phyloP scores from a whole-genome alignment of 2,888 invertebrate genomes.

The Leptinotarsa tumamoca region DNA sequence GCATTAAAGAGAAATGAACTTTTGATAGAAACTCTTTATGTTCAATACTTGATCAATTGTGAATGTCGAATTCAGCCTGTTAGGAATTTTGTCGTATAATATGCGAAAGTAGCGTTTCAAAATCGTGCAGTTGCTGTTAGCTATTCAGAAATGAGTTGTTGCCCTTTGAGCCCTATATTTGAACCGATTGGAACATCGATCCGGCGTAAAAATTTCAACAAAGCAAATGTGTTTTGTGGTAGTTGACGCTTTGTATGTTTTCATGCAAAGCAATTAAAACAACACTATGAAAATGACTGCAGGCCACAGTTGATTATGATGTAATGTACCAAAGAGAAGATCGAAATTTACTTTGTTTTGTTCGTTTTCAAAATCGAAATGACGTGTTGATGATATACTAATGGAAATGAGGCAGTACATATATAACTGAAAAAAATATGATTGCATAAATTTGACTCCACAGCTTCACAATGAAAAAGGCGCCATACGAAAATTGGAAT shows the following conservation, averaged over 20 bases:
- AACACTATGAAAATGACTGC: conserved; percentile 38
- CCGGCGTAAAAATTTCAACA: conserved; percentile 40
- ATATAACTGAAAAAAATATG: too few species aligned
- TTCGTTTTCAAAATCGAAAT: background rate
- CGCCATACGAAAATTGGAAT: too few species aligned
- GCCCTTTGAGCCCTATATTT: conserved; percentile 1
- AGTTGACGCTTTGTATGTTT: conserved; percentile 18
- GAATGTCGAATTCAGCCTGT: background rate
- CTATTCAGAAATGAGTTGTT: background rate
- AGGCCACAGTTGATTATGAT: conserved; percentile 39
- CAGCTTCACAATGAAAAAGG: too few species aligned
- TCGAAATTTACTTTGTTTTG: conserved; percentile 29
- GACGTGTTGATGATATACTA: background rate
- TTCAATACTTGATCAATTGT: background rate
- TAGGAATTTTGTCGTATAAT: background rate
- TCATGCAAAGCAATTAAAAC: conserved; percentile 37
- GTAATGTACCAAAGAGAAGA: conserved; percentile 38
- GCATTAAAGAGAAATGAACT: background rate
- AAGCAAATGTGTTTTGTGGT: conserved; percentile 35
- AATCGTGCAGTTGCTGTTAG: conserved; percentile 8
- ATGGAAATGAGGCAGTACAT: too few species aligned
- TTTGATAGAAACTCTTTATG: background rate
- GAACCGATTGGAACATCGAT: conserved; percentile 43
- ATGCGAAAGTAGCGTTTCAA: background rate
- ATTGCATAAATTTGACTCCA: too few species aligned